Evolutionary conservation across 1,140 invertebrate genomes (phyloP).

Genomic region (Achroia grisella): DNA sequence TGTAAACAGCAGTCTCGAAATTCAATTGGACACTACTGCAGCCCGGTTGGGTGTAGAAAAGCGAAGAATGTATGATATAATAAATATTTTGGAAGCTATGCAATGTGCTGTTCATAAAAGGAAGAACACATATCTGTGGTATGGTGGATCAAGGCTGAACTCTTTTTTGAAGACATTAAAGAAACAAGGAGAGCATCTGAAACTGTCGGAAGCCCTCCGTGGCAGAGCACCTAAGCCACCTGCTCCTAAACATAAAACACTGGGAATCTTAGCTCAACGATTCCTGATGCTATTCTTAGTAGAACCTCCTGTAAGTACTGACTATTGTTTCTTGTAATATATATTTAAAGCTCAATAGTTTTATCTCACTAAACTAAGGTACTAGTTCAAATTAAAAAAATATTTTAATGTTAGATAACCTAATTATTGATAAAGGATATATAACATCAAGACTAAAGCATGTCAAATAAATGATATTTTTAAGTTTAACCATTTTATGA

Average conservation of each 20-base stretch:
- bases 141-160: slow-evolving; percentile 69
- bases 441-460: too few relatives aligned
- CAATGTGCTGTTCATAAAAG: slow-evolving; percentile 79
- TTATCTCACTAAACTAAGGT: background rate
- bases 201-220: slow-evolving; percentile 56
- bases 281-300: slow-evolving; percentile 84
- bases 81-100: slow-evolving; percentile 84
- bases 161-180: slow-evolving; percentile 65
- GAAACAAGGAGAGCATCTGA: slow-evolving; percentile 60
- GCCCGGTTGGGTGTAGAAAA: slow-evolving; percentile 76
- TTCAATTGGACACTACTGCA: slow-evolving; percentile 75
- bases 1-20: slow-evolving; percentile 61
- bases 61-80: slow-evolving; percentile 84
- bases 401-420: too few relatives aligned
- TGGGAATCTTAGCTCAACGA: slow-evolving; percentile 81
- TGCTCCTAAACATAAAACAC: slow-evolving; percentile 75
- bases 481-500: too few relatives aligned
- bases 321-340: background rate
- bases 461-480: too few relatives aligned
- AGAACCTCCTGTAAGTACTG: slow-evolving; percentile 75
- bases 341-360: slow-evolving; percentile 3
- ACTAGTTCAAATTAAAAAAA: too few relatives aligned
- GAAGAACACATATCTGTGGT: slow-evolving; percentile 78
- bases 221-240: slow-evolving; percentile 60
- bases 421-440: too few relatives aligned